phyloP scores from a whole-genome alignment of 2,888 invertebrate species.

The Tetheella fluctuosa region DNA sequence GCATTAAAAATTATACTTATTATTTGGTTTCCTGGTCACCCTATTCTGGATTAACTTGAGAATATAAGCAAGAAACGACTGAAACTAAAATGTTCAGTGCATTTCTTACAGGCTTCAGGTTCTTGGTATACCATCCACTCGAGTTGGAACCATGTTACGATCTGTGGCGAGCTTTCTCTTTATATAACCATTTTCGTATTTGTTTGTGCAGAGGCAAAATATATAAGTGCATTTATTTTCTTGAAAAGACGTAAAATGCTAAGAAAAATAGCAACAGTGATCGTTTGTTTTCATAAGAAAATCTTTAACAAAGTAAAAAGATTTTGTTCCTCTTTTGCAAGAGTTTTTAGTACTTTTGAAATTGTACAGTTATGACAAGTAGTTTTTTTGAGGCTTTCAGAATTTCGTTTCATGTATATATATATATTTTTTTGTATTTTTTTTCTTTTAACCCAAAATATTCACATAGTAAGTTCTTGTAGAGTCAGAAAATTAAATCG shows the following conservation, averaged over 20 bases:
- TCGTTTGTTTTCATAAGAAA: background rate
- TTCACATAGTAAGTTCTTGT: no score
- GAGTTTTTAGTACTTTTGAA: no score
- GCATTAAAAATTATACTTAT: background rate
- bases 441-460: no score
- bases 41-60: constrained; percentile 2
- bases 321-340: no score
- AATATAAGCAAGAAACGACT: constrained; percentile 7
- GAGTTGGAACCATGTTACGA: background rate
- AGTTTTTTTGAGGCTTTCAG: no score
- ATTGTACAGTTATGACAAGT: no score
- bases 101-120: constrained; percentile 20
- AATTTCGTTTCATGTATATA: no score
- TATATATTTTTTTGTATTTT: no score
- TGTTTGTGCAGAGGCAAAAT: background rate
- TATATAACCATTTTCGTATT: background rate
- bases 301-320: background rate
- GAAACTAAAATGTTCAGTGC: constrained; percentile 26
- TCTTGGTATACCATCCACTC: constrained; percentile 9
- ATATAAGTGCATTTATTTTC: background rate
- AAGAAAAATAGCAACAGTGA: background rate
- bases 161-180: background rate
- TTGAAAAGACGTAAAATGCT: background rate
- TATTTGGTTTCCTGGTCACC: background rate
- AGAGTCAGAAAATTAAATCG: background rate